Conservation (phyloP, 2,888 invertebrate genomes). For the Andrena flavipes region DNA sequence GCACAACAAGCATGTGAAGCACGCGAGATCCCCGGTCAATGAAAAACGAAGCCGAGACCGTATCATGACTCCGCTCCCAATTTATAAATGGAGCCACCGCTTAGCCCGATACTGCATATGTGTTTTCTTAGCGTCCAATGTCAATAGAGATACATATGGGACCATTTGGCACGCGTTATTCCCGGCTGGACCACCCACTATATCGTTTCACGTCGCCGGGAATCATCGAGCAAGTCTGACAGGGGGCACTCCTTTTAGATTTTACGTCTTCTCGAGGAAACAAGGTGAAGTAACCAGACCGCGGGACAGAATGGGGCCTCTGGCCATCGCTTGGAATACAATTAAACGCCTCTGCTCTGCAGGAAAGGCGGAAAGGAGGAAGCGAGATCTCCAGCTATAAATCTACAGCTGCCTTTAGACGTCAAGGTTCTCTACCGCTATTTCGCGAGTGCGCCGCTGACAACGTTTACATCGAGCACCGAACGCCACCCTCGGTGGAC, state of each 20-base stretch:
- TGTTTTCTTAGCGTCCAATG: slow-evolving; percentile 69
- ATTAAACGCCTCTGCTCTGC: too few relatives aligned
- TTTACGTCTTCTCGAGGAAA: slow-evolving; percentile 22
- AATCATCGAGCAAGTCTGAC: slow-evolving; percentile 49
- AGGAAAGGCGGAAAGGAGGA: background rate
- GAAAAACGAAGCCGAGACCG: slow-evolving; percentile 40
- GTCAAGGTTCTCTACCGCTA: background rate
- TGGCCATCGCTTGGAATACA: background rate
- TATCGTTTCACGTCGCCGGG: slow-evolving; percentile 60
- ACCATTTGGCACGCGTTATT: slow-evolving; percentile 76
- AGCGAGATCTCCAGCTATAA: background rate
- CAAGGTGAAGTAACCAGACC: background rate
- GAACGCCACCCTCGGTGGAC: slow-evolving; percentile 67
- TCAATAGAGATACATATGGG: slow-evolving; percentile 72
- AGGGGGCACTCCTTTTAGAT: slow-evolving; percentile 20
- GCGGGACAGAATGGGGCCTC: background rate
- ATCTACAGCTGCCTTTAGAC: background rate
- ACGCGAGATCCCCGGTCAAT: background rate
- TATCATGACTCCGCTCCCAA: slow-evolving; percentile 57
- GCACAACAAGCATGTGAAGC: background rate
- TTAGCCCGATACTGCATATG: slow-evolving; percentile 67
- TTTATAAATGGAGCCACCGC: slow-evolving; percentile 72
- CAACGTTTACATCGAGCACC: slow-evolving; percentile 57
- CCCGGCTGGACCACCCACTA: slow-evolving; percentile 74
- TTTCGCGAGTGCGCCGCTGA: background rate